Evolutionary conservation across 1,140 invertebrate genomes (phyloP).

Genomic region (Brachionus koreanus): DNA sequence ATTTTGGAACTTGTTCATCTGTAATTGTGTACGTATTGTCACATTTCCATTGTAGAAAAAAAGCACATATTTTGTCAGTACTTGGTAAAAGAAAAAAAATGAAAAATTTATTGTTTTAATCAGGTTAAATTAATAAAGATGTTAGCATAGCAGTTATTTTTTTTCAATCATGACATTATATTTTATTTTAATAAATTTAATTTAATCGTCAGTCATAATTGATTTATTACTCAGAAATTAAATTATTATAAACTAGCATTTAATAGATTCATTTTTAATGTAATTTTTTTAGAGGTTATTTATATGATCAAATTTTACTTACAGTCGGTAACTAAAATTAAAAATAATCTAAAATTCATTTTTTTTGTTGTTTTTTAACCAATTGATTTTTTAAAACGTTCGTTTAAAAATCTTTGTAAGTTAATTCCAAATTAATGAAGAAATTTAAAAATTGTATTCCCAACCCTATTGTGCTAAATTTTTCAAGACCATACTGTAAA

Average conservation of each 20-base stretch:
- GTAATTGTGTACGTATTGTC: slow-evolving; percentile 5
- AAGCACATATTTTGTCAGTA: slow-evolving; percentile 43
- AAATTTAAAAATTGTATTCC: no score
- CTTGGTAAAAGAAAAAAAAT: neutral
- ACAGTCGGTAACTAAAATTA: slow-evolving; percentile 1
- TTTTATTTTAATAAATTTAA: neutral
- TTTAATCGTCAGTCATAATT: neutral
- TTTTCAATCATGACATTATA: neutral
- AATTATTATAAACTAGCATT: neutral
- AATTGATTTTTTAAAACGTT: no score
- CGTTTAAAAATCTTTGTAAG: no score
- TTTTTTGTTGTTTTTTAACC: no score
- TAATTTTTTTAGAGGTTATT: neutral
- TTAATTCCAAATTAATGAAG: no score
- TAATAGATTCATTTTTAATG: neutral
- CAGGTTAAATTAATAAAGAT: neutral
- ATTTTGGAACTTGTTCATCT: slow-evolving; percentile 13
- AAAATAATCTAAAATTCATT: neutral
- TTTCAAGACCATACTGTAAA: no score
- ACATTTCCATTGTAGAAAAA: slow-evolving; percentile 45
- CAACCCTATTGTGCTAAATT: no score
- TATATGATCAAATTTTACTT: neutral
- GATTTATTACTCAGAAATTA: neutral
- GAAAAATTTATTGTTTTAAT: neutral
- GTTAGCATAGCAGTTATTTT: neutral